Conservation (phyloP, 2,113 vertebrate genomes). For the Colius striatus region DNA sequence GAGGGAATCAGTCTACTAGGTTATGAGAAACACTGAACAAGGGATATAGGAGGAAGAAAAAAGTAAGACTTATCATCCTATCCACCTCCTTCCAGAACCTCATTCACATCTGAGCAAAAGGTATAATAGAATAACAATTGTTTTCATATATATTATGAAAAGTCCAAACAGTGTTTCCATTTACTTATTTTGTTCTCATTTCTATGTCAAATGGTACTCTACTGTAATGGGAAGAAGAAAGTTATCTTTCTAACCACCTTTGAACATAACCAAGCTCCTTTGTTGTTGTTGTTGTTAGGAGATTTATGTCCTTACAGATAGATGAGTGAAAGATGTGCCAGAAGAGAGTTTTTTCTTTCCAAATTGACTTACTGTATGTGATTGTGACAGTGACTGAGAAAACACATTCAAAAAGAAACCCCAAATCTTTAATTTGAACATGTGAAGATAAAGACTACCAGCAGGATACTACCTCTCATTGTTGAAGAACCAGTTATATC, state of each 20-base stretch:
- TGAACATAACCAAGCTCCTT: not conserved
- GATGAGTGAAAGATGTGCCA: not conserved
- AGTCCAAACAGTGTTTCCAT: not conserved
- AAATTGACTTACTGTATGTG: not conserved
- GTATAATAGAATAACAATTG: not conserved
- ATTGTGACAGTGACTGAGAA: not conserved
- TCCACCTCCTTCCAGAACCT: not conserved
- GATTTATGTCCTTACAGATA: not conserved
- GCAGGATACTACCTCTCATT: not conserved
- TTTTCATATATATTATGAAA: not conserved
- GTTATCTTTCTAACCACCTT: not conserved
- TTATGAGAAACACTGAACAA: not conserved
- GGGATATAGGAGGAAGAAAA: rapidly evolving
- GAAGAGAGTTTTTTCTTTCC: not conserved
- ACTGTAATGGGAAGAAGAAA: not conserved
- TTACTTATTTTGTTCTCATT: not conserved
- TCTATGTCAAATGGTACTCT: not conserved
- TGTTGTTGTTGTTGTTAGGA: too few relatives aligned
- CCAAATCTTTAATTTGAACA: not conserved
- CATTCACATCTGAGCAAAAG: not conserved
- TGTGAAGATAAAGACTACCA: not conserved
- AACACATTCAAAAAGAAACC: not conserved
- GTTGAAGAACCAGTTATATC: not conserved
- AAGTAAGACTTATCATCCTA: not conserved
- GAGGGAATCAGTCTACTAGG: not conserved